Base-by-base conservation (phyloP, 2,888 invertebrate species). In the Coleophora flavipennella region DNA sequence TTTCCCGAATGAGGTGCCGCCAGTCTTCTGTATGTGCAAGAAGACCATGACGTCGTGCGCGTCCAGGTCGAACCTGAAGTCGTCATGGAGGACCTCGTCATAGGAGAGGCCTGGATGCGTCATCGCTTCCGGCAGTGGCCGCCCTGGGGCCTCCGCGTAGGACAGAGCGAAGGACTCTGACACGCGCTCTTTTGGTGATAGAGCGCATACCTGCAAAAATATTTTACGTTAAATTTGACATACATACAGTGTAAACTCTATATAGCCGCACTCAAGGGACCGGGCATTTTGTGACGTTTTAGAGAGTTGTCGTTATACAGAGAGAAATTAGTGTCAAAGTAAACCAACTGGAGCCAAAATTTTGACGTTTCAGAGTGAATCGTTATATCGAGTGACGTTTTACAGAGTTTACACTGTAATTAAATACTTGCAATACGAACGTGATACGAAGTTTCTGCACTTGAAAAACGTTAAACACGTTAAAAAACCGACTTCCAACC, bases 21-120 rank as follows among this genome's bases (percentile, higher is more conserved):
- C 99, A 38, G 99, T 99, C 86, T 99, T 99, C 80, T 99, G 99
- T 74, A 99, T 98, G 75, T 99, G 99, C 53, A 99, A 63, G 85
- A 88, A 99, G 39, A 99, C 98, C 88, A 99, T 93, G 41, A 99
- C 99, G 85, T 99, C 99, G 63, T 95, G 93, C 9, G 93, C 94
- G 68, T 93, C 92, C 81, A 95, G 92, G 75, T 95, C 93, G 79
- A 95, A 95, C 61, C 92, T 89, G 74, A 94, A 94, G 79, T 92
- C 92, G 66, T 94, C 94, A 66, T 93, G 93, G 40, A 94, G 86
- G 57, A 94, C 91, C 72, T 94, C 94, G 67, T 94, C 94, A 68
- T 94, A 94, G 55, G 94, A 94, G 45, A 94, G 87, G 44, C 91
- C 89, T 34, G 89, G 88, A 66, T 88, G 89, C 41, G 87, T 86